phyloP scores from a whole-genome alignment of 2,113 vertebrate species.

The Nothobranchius kuhntae region DNA sequence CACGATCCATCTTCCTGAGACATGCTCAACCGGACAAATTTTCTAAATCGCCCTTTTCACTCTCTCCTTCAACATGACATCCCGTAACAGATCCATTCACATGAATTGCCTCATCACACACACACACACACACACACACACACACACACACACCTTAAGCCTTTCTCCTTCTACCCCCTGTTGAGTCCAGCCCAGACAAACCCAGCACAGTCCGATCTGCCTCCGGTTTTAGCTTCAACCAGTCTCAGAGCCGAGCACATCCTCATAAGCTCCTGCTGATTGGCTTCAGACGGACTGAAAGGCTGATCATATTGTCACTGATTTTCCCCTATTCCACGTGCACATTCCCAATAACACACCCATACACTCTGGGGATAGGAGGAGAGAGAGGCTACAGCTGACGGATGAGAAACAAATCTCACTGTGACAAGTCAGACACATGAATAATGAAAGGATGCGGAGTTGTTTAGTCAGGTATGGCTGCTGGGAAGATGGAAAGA shows the following conservation, averaged over 20 bases:
- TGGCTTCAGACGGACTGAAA: conserved; percentile 61
- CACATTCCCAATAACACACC: conserved; percentile 22
- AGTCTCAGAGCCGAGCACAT: conserved; percentile 48
- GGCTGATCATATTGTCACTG: conserved; percentile 53
- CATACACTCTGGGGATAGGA: conserved; percentile 1
- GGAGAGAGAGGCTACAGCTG: conserved; percentile 18
- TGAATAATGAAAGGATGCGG: conserved; percentile 28
- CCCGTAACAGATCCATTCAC: conserved; percentile 9
- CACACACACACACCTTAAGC: conserved; percentile 50
- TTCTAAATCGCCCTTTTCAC: conserved; percentile 4
- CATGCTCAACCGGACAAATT: not conserved
- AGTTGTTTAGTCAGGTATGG: conserved; percentile 24
- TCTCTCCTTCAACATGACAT: conserved; percentile 20
- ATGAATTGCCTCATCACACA: conserved; percentile 15
- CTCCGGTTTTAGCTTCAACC: conserved; percentile 30
- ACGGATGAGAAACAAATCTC: conserved; percentile 54
- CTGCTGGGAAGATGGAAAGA: conserved; percentile 4
- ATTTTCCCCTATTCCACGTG: conserved; percentile 8
- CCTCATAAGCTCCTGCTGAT: conserved; percentile 70
- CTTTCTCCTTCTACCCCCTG: conserved; percentile 42
- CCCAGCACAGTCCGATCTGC: conserved; percentile 31
- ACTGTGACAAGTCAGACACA: conserved; percentile 47
- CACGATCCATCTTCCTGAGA: not conserved
- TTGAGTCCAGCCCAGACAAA: conserved; percentile 50
- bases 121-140: conserved; percentile 44